phyloP scores from a whole-genome alignment of 2,113 vertebrate genomes.

The Ornithorhynchus anatinus region DNA sequence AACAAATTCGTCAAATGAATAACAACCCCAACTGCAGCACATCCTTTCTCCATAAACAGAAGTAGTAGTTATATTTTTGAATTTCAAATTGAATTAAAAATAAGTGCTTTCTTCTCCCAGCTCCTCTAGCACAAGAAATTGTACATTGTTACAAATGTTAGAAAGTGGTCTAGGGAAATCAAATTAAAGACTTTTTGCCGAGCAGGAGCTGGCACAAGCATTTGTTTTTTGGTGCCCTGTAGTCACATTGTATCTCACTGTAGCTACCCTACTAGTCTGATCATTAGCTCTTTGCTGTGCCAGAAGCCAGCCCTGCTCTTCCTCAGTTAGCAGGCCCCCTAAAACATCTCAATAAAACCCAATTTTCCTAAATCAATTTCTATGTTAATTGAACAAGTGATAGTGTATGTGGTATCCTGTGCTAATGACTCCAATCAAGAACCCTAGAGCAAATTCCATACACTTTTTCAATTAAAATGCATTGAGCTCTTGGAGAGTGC shows the following conservation, averaged over 20 bases:
- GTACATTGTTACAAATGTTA: neutral
- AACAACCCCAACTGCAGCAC: too few species aligned
- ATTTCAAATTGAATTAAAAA: conserved; percentile 4
- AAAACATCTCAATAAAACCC: neutral
- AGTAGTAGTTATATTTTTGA: too few species aligned
- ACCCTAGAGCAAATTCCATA: neutral
- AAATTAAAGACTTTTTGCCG: neutral
- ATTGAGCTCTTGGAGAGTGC: neutral
- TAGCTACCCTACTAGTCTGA: neutral
- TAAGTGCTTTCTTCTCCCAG: neutral
- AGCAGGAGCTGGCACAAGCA: neutral
- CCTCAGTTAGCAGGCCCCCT: neutral
- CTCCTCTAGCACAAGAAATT: neutral
- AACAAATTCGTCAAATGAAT: too few species aligned
- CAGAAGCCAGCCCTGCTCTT: neutral
- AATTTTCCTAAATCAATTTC: neutral
- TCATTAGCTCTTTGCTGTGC: neutral
- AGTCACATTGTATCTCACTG: neutral
- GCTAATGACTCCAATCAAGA: neutral
- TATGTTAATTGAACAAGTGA: neutral
- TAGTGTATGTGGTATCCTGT: neutral
- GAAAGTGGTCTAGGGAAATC: neutral
- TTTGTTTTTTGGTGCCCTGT: neutral
- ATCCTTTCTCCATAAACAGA: too few species aligned
- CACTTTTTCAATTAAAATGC: neutral